A percentile compares a stretch with the other conserved stretches of the same genome.
Conservation (phyloP, 2,797 vertebrate genomes). For the Poecilia velifera region DNA sequence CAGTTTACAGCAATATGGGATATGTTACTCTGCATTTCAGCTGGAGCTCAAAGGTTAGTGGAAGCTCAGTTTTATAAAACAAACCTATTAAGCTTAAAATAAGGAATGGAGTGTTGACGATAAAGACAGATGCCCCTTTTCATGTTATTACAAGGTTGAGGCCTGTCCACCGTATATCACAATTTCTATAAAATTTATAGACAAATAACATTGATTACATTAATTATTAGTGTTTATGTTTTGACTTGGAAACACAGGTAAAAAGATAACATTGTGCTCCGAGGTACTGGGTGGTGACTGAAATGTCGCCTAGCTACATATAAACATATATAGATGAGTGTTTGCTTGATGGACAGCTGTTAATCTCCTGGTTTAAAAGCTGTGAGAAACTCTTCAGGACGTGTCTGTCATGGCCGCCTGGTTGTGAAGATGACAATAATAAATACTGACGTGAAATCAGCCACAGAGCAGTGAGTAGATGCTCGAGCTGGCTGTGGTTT, state of each 20-base stretch:
- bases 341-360: neutral
- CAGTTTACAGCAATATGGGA: neutral
- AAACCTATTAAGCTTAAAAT: neutral
- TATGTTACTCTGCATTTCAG: neutral
- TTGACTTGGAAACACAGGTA: neutral
- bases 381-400: conserved; percentile 1
- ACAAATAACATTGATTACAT: neutral
- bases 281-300: too few relatives aligned
- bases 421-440: conserved; percentile 43
- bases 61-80: neutral
- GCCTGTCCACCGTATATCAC: neutral
- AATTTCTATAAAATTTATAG: neutral
- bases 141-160: neutral
- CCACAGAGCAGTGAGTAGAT: conserved; percentile 34
- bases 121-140: neutral
- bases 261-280: too few relatives aligned
- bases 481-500: conserved; percentile 67
- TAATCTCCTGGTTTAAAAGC: conserved; percentile 2
- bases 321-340: neutral
- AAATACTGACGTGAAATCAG: conserved; percentile 51
- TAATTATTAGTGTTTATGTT: neutral
- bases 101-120: neutral
- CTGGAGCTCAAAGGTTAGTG: neutral
- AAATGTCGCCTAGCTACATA: too few relatives aligned
- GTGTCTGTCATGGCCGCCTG: conserved; percentile 18